Evolutionary conservation across 2,888 invertebrate species (phyloP).

Genomic region (Dolichopus griseipennis): DNA sequence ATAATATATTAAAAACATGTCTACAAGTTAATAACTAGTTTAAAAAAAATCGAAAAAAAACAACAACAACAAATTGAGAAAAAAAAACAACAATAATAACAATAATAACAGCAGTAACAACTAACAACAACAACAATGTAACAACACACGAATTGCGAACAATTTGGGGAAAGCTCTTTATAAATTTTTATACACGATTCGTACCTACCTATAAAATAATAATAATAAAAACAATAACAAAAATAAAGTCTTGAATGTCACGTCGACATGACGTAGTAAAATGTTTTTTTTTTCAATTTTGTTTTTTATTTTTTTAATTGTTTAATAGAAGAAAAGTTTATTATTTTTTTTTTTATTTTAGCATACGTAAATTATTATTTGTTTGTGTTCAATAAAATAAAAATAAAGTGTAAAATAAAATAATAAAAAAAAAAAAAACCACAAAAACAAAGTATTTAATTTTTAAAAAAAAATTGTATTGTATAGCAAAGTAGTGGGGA

Average conservation of each 20-base stretch:
- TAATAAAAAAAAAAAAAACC: too few relatives aligned
- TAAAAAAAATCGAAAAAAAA: neutral
- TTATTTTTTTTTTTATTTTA: neutral
- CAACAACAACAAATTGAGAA: neutral
- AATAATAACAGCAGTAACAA: neutral
- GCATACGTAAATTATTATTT: neutral
- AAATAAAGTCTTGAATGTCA: neutral
- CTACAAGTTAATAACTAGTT: slow-evolving; percentile 1
- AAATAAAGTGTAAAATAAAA: too few relatives aligned
- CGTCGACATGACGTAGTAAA: neutral
- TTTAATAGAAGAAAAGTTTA: neutral
- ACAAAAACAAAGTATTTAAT: too few relatives aligned
- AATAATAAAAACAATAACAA: too few relatives aligned
- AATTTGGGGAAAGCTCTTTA: neutral
- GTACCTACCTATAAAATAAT: too few relatives aligned
- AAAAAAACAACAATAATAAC: neutral
- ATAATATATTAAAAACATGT: neutral
- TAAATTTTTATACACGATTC: too few relatives aligned
- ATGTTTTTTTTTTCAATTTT: neutral
- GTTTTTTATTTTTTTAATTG: too few relatives aligned
- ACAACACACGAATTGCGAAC: too few relatives aligned
- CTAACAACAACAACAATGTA: neutral
- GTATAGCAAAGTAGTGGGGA: too few relatives aligned
- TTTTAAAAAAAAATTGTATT: too few relatives aligned
- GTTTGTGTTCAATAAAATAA: neutral